A percentile compares a stretch with the other conserved stretches of the same genome.
Evolutionary conservation across 2,888 invertebrate species (phyloP).

Genomic region (Drosophila acutilabella): DNA sequence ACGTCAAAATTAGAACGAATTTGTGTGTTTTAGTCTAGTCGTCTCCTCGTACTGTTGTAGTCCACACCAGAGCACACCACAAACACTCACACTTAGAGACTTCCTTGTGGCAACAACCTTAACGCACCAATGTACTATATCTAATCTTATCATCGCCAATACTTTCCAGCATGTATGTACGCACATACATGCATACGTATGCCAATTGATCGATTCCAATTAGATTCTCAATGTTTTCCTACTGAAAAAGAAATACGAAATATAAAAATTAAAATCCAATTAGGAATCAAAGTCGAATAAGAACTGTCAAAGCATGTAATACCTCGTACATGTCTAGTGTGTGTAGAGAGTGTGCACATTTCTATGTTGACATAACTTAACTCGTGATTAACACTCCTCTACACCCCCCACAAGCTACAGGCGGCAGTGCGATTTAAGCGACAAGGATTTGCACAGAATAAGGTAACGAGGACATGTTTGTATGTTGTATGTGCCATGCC

Average conservation of each 20-base stretch:
- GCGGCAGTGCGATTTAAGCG: constrained; percentile 77
- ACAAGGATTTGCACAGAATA: constrained; percentile 81
- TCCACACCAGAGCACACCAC: neutral
- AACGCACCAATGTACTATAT: constrained; percentile 51
- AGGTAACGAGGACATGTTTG: constrained; percentile 68
- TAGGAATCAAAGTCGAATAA: too few species aligned
- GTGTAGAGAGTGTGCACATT: constrained; percentile 47
- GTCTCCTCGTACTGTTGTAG: constrained; percentile 16
- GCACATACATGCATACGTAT: neutral
- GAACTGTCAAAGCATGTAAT: constrained; percentile 18
- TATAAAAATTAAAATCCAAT: constrained; percentile 12
- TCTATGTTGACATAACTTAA: constrained; percentile 62
- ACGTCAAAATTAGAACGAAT: constrained; percentile 36
- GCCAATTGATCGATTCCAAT: constrained; percentile 64
- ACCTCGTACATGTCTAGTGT: constrained; percentile 1
- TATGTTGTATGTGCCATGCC: neutral
- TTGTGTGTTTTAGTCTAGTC: constrained; percentile 26
- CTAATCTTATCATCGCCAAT: constrained; percentile 69
- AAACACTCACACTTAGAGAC: constrained; percentile 14
- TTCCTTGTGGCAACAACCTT: constrained; percentile 42
- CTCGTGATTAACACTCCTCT: constrained; percentile 58
- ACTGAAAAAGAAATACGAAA: constrained; percentile 33
- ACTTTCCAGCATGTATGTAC: constrained; percentile 22
- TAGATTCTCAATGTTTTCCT: constrained; percentile 48
- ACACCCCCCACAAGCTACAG: constrained; percentile 54